Base-by-base conservation (phyloP, 2,888 invertebrate species). In the Heliconius cydno region DNA sequence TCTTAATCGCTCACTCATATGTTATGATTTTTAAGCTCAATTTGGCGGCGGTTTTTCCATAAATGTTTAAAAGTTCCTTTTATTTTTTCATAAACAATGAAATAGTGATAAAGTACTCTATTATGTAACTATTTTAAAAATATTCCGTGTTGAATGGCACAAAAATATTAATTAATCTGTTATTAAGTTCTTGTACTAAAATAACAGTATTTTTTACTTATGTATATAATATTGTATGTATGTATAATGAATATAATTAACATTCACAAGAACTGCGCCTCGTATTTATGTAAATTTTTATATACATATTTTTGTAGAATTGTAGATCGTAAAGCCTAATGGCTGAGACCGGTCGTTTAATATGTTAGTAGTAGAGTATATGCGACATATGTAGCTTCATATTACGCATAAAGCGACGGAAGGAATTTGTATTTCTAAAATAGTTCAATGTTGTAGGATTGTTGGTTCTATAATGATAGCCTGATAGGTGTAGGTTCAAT, bases 211-310 rank as follows among this genome's bases (percentile, higher is more conserved):
- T 28, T 25, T 60, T 60, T 65, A 65, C 65, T 28, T 25, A 25
- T 25, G 12, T 63, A 25, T 63, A 63, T 63, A 25, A 63, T 63
- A 6, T 25, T 65, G 13, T 65, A 9, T 60, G 10, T n/a, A 46
- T 46, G 22, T 60, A 60, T 22, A 0, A 41, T 0, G 68, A 25
- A 25, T 41, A 68, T 41, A 15, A 41, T 70, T 13, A 15, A 15
- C 12, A 70, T 70, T 46, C 3, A 13, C 30, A 13, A 46, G 10
- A 41, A 72, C 30, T 72, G 13, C 72, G 52, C 1, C 34, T 72
- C 30, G 22, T 72, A 57, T 30, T 57, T 52, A 72, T 72, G 52
- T 30, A 73, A 73, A 73, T 68, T 68, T 68, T 57, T 57, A 72
- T 34, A 57, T 22, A 52, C 22, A 22, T 52, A 52, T 52, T 52